Evolutionary conservation across 1,140 invertebrate species (phyloP).

Genomic region (Drosophila grimshawi): DNA sequence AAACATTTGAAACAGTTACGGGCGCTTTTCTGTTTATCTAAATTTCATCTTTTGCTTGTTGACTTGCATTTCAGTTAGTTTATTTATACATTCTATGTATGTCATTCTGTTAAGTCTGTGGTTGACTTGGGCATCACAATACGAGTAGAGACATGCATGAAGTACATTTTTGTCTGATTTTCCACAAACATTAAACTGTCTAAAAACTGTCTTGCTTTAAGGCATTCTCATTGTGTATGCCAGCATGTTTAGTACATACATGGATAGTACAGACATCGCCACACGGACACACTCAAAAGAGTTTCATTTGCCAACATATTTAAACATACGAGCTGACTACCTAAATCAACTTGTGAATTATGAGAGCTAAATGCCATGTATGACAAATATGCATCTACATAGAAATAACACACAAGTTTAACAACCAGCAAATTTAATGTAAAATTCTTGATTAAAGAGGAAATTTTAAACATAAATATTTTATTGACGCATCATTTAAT

Average conservation of each 20-base stretch:
- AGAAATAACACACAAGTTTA: neutral
- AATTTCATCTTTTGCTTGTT: constrained; percentile 42
- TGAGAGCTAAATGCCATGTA: constrained; percentile 6
- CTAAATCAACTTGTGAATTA: constrained; percentile 16
- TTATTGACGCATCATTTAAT: too few species aligned
- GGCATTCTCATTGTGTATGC: constrained; percentile 46
- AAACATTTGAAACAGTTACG: constrained; percentile 9
- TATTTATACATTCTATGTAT: constrained; percentile 28
- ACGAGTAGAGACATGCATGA: constrained; percentile 1
- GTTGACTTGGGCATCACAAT: constrained; percentile 39
- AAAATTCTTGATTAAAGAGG: too few species aligned
- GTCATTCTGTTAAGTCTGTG: constrained; percentile 18
- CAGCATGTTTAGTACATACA: too few species aligned
- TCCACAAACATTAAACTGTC: constrained; percentile 75
- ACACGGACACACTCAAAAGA: neutral
- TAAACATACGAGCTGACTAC: constrained; percentile 10
- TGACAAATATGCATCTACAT: constrained; percentile 1
- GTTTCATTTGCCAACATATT: constrained; percentile 10
- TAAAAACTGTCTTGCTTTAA: constrained; percentile 70
- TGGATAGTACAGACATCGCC: neutral
- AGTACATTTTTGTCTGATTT: constrained; percentile 69
- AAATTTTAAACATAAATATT: too few species aligned
- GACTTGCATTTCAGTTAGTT: constrained; percentile 44
- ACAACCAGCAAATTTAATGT: neutral
- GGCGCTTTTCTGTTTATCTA: constrained; percentile 30